Evolutionary conservation across 1,140 invertebrate genomes (phyloP).

Genomic region (Drosophila tani): DNA sequence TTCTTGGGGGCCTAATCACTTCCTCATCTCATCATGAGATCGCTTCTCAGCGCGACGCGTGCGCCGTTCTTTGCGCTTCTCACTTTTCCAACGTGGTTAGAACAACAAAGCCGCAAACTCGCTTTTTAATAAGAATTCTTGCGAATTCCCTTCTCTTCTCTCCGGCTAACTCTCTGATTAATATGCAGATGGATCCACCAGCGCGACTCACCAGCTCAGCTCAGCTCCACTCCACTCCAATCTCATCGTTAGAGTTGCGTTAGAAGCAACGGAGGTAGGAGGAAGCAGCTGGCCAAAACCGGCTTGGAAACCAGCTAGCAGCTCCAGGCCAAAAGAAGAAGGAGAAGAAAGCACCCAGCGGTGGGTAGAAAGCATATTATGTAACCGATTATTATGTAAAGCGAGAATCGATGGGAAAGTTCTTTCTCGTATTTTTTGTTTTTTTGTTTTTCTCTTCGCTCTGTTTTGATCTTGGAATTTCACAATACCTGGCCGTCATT

Average conservation of each 20-base stretch:
- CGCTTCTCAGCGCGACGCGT: constrained; percentile 59
- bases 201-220: constrained; percentile 31
- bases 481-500: constrained; percentile 43
- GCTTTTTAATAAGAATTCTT: constrained; percentile 82
- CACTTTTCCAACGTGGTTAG: constrained; percentile 71
- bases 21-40: constrained; percentile 56
- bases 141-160: constrained; percentile 60
- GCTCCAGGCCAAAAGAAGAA: constrained; percentile 50
- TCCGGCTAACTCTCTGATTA: constrained; percentile 42
- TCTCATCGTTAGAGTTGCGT: constrained; percentile 73
- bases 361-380: constrained; percentile 61
- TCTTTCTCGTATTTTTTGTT: constrained; percentile 26
- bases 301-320: constrained; percentile 59
- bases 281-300: constrained; percentile 56
- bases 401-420: constrained; percentile 49
- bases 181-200: constrained; percentile 52
- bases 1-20: constrained; percentile 56
- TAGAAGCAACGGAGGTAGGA: constrained; percentile 45
- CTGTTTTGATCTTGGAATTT: constrained; percentile 56
- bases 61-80: constrained; percentile 76
- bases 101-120: constrained; percentile 66
- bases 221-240: constrained; percentile 32
- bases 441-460: constrained; percentile 4
- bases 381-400: constrained; percentile 57
- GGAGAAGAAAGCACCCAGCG: constrained; percentile 65